Evolutionary conservation across 2,797 vertebrate genomes (phyloP).

Genomic region (Myripristis murdjan): DNA sequence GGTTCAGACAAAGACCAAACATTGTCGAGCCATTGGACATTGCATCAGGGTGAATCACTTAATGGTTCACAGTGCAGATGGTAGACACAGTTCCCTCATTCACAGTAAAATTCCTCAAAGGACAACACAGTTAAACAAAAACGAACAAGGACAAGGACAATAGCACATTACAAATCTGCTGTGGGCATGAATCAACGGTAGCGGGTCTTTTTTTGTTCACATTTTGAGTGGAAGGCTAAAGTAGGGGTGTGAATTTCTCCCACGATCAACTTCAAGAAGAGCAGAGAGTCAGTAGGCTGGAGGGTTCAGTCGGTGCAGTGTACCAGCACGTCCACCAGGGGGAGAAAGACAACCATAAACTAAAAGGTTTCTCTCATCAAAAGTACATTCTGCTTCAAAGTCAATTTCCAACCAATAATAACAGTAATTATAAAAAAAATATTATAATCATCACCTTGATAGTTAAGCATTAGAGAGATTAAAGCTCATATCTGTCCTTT

Average conservation of each 20-base stretch:
- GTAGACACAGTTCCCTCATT: conserved; percentile 70
- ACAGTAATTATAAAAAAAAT: conserved; percentile 3
- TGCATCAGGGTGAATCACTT: conserved; percentile 72
- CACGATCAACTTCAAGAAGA: conserved; percentile 11
- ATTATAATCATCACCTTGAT: conserved; percentile 14
- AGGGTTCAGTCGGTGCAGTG: conserved; percentile 47
- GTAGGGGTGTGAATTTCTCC: conserved; percentile 20
- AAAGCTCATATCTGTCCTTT: conserved; percentile 16
- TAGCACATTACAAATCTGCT: conserved; percentile 47
- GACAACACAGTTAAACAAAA: conserved; percentile 21
- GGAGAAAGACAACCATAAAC: conserved; percentile 36
- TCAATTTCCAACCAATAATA: not conserved
- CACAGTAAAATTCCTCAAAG: conserved; percentile 67
- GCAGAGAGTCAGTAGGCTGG: conserved; percentile 20
- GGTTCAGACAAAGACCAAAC: conserved; percentile 7
- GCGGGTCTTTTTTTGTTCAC: conserved; percentile 27
- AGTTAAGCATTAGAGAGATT: conserved; percentile 13
- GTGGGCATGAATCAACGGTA: conserved; percentile 16
- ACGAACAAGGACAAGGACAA: conserved; percentile 26
- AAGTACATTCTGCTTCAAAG: conserved; percentile 11
- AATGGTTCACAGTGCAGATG: conserved; percentile 68
- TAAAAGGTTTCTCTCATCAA: not conserved
- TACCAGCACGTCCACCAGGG: conserved; percentile 67
- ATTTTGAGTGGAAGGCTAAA: conserved; percentile 20
- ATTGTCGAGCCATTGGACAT: conserved; percentile 49